Conservation (phyloP, 37 sponge, comb jelly and placozoan species). For the Oscarella lobularis region DNA sequence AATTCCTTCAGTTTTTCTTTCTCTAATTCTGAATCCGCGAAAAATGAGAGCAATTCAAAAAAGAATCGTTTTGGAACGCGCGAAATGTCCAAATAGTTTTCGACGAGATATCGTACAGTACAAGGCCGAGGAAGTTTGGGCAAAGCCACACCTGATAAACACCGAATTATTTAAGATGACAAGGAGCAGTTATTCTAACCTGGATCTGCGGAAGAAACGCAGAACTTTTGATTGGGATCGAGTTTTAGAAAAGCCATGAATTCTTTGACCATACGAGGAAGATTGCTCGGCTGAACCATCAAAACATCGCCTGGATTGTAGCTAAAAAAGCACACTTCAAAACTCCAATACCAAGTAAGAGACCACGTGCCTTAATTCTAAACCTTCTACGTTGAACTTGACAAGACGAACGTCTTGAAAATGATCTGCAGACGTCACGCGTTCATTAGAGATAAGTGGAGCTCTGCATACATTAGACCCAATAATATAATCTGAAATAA, state of each 20-base stretch:
- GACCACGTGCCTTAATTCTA: constrained; percentile 4
- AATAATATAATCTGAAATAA: too few relatives aligned
- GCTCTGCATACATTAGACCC: constrained; percentile 4
- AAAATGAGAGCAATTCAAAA: constrained; percentile 72
- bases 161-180: not conserved
- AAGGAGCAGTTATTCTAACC: not conserved
- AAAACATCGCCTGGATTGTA: constrained; percentile 76
- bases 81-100: constrained; percentile 67
- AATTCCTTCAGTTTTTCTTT: constrained; percentile 85
- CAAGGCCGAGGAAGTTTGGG: constrained; percentile 30
- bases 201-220: not conserved
- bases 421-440: constrained; percentile 68
- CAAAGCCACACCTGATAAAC: not conserved
- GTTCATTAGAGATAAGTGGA: constrained; percentile 43
- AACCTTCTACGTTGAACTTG: constrained; percentile 45
- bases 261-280: constrained; percentile 33
- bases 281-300: constrained; percentile 79
- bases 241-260: constrained; percentile 36
- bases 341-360: not conserved
- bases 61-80: constrained; percentile 69
- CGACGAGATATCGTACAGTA: constrained; percentile 31
- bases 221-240: constrained; percentile 18
- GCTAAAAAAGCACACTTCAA: constrained; percentile 12
- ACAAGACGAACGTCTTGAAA: constrained; percentile 95
- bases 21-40: constrained; percentile 70